These are phyloP conservation scores for Helicoverpa assulta DNA, from an alignment of 2,888 invertebrate genomes.

Conservation along the genomic window DNA sequence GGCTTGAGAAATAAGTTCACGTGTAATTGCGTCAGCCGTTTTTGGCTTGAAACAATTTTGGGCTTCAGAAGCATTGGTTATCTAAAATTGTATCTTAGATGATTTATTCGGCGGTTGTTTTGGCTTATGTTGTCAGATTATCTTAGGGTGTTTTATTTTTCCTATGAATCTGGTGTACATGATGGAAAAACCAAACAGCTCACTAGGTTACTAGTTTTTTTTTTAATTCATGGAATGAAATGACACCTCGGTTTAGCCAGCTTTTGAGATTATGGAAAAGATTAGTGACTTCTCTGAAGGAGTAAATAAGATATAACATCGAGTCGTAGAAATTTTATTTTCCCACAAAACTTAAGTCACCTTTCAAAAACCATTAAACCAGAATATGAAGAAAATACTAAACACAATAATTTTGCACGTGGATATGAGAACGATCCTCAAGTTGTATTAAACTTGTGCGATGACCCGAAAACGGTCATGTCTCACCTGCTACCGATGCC, in stretches of 20 bases:
- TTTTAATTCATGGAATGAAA: no score
- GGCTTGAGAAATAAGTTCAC: conserved; percentile 70
- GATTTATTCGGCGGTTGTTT: conserved; percentile 47
- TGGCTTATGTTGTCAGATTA: conserved; percentile 9
- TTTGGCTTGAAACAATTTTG: conserved; percentile 53
- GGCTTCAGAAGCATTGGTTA: conserved; percentile 44
- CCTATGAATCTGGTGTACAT: neutral
- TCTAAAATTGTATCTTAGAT: conserved; percentile 56
- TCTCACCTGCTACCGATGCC: conserved; percentile 12
- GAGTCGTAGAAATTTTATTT: neutral
- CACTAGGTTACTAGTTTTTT: no score
- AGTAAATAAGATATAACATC: no score
- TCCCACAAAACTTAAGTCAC: neutral
- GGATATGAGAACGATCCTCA: neutral
- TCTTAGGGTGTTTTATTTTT: neutral
- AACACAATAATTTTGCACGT: conserved; percentile 7
- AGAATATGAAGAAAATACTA: neutral
- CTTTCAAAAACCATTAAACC: neutral
- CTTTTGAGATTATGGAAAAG: no score
- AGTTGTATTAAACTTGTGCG: conserved; percentile 21
- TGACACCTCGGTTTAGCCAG: no score
- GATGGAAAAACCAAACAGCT: no score
- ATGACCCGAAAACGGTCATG: conserved; percentile 32
- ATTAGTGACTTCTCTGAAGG: no score
- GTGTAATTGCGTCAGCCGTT: conserved; percentile 65